Evolutionary conservation across 2,113 vertebrate genomes (phyloP).

Genomic region (Rhea americana): DNA sequence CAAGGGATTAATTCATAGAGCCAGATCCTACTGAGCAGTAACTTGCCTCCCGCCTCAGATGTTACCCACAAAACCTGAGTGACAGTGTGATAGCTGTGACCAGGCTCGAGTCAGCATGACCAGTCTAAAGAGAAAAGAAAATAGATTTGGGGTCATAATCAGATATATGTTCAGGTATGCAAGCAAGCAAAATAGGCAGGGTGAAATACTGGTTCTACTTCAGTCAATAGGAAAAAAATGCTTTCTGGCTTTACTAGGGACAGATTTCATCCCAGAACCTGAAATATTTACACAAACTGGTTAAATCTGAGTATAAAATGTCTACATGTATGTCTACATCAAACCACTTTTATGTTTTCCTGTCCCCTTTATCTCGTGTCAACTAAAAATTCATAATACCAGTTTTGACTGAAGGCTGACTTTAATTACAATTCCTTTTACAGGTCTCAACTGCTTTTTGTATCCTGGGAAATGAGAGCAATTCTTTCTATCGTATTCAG

Average conservation of each 20-base stretch:
- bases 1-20: not conserved
- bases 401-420: constrained; percentile 45
- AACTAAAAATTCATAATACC: constrained; percentile 66
- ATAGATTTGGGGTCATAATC: not conserved
- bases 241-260: constrained; percentile 21
- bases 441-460: constrained; percentile 64
- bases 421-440: constrained; percentile 72
- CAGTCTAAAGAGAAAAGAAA: not conserved
- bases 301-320: constrained; percentile 56
- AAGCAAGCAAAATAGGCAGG: not conserved
- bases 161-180: not conserved
- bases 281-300: not conserved
- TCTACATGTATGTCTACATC: constrained; percentile 54
- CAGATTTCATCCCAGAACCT: not conserved
- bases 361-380: constrained; percentile 64
- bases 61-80: not conserved
- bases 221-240: not conserved
- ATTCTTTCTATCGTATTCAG: constrained; percentile 63
- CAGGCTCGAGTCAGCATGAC: not conserved
- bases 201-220: not conserved
- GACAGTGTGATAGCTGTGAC: not conserved
- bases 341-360: constrained; percentile 69
- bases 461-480: constrained; percentile 53
- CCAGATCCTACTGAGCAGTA: not conserved
- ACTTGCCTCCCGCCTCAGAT: not conserved